These are phyloP conservation scores for Coreoperca whiteheadi DNA, from an alignment of 2,113 vertebrate genomes.

Conservation along the genomic window DNA sequence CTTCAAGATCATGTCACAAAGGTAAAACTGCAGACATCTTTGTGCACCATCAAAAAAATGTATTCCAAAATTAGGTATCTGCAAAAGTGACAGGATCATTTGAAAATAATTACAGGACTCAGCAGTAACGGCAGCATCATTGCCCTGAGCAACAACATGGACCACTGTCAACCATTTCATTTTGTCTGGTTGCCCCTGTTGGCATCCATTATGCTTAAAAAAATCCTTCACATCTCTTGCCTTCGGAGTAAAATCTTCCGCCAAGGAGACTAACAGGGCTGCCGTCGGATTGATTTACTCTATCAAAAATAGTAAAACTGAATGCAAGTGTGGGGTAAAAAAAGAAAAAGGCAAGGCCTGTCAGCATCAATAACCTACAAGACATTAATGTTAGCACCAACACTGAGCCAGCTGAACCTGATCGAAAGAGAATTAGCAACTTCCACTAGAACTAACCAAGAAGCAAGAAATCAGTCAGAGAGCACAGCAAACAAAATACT, in stretches of 20 bases:
- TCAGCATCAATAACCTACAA: conserved; percentile 33
- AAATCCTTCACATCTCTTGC: conserved; percentile 5
- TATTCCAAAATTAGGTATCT: conserved; percentile 6
- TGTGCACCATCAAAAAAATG: neutral
- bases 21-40: conserved; percentile 81
- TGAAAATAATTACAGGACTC: conserved; percentile 40
- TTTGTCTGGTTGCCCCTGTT: conserved; percentile 36
- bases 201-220: conserved; percentile 16
- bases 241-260: conserved; percentile 41
- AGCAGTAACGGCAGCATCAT: conserved; percentile 1
- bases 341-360: conserved; percentile 24
- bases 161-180: conserved; percentile 32
- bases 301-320: conserved; percentile 41
- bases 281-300: conserved; percentile 31
- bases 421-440: conserved; percentile 41
- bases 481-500: conserved; percentile 5
- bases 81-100: conserved; percentile 26
- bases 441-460: conserved; percentile 17
- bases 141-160: conserved; percentile 41
- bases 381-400: conserved; percentile 18
- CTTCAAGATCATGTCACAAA: conserved; percentile 99
- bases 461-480: conserved; percentile 13
- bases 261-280: conserved; percentile 30
- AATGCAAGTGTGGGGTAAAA: conserved; percentile 23
- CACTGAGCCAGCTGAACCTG: conserved; percentile 22